Conservation (phyloP, 2,113 vertebrate genomes). For the Nannobrachium achirus region DNA sequence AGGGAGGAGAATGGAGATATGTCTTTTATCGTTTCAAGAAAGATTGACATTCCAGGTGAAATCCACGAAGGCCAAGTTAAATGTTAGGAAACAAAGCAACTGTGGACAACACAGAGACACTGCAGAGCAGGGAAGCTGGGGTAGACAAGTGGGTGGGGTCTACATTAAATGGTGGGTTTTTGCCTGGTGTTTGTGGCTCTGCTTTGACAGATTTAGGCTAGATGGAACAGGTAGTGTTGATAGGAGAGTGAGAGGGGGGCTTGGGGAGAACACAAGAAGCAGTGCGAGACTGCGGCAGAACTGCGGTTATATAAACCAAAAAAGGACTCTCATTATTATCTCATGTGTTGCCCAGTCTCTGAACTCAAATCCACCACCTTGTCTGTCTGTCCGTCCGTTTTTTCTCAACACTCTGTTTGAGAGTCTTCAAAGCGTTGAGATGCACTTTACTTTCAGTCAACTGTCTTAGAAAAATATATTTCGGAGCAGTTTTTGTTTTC, state of each 20-base stretch:
- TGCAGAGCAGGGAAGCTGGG: slow-evolving; percentile 15
- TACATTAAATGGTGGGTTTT: slow-evolving; percentile 40
- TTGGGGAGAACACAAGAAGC: slow-evolving; percentile 31
- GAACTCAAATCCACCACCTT: slow-evolving; percentile 44
- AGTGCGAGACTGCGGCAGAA: slow-evolving; percentile 49
- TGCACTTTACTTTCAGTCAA: too few species aligned
- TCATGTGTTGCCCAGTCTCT: slow-evolving; percentile 55
- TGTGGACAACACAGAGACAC: slow-evolving; percentile 51
- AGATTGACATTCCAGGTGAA: slow-evolving; percentile 69
- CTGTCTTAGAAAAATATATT: too few species aligned
- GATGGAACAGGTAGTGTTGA: slow-evolving; percentile 52
- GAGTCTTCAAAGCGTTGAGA: too few species aligned
- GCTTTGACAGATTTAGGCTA: slow-evolving; percentile 72
- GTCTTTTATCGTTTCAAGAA: slow-evolving; percentile 53
- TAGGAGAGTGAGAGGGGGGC: slow-evolving; percentile 54
- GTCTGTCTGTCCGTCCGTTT: slow-evolving; percentile 38
- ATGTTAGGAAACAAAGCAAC: slow-evolving; percentile 41
- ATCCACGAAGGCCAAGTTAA: slow-evolving; percentile 50
- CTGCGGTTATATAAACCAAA: slow-evolving; percentile 44
- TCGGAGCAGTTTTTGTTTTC: too few species aligned
- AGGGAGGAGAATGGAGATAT: slow-evolving; percentile 5
- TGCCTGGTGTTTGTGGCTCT: slow-evolving; percentile 59
- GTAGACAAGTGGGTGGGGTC: slow-evolving; percentile 33
- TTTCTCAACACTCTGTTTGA: background rate
- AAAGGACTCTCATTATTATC: slow-evolving; percentile 45